These are phyloP conservation scores for Steatocranus sp. DNA, from an alignment of 2,797 vertebrate species.

Conservation along the genomic window DNA sequence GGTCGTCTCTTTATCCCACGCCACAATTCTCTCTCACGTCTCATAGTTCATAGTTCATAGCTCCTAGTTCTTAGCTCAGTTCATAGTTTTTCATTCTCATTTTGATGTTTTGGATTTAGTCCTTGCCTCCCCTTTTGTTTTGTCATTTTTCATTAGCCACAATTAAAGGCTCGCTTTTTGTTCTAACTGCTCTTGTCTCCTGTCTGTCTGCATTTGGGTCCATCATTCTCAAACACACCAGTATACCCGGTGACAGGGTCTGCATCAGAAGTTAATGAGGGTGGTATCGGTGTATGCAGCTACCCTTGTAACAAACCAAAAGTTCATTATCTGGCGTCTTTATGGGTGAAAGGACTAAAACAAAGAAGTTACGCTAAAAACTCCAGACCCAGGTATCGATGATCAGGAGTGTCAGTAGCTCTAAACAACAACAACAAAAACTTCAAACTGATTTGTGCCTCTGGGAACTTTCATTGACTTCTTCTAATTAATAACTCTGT, in stretches of 20 bases:
- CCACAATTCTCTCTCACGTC: fast-evolving
- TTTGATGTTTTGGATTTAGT: background rate
- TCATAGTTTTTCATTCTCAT: background rate
- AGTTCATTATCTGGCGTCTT: background rate
- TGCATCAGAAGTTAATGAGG: background rate
- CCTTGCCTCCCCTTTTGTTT: background rate
- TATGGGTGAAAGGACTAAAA: background rate
- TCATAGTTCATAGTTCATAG: background rate
- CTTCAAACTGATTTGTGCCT: background rate
- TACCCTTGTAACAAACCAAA: background rate
- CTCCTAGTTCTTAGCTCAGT: background rate
- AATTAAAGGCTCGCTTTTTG: background rate
- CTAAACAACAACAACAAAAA: background rate
- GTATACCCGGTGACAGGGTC: fast-evolving
- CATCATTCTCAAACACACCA: background rate
- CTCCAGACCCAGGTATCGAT: background rate
- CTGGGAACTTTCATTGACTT: background rate
- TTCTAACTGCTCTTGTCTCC: background rate
- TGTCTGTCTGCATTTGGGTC: background rate
- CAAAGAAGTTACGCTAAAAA: background rate
- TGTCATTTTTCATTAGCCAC: fast-evolving
- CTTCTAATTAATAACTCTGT: background rate
- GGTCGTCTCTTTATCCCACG: background rate
- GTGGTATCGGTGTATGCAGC: background rate
- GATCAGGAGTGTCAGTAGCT: background rate